Base-by-base conservation (phyloP, 2,797 vertebrate genomes). In the Gadopsis marmoratus region DNA sequence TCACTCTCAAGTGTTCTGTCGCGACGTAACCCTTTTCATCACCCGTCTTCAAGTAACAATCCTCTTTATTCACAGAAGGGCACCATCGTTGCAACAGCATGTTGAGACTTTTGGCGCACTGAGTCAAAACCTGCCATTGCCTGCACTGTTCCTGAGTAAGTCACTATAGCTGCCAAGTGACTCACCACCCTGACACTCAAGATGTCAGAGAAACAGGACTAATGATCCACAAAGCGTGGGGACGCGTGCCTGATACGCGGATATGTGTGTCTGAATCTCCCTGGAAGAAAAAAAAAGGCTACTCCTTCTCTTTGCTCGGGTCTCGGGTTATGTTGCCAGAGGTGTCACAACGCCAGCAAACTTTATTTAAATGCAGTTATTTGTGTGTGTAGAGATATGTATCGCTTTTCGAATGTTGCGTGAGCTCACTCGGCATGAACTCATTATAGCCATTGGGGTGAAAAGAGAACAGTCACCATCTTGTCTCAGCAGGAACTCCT, bases 131-230 rank as follows among this genome's bases (percentile, higher is more conserved):
- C 72, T 82, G 64, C 70, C 54, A 71, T 47, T 3, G 41, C 45
- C 41, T 72, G 48, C 31, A n/a, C 29, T 48, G 23, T 13, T 73
- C 55, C 65, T 2, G 4, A 68, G 55, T 79, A 62, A 86, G 61
- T 80, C 79, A 55, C 66, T 80, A 19, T 29, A 81, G 37, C 66
- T 82, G 79, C 74, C 76, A 78, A 78, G 66, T 85, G 86, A 83
- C 45, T 88, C 88, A 86, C 50, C 74, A 54, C 14, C 31, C 67
- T 69, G 37, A 66, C 63, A 72, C 78, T 81, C 83, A 54, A 65
- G 39, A 51, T 86, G 83, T 76, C 88, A 86, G 68, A 43, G 73
- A 62, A 77, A 53, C 43, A 65, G 60, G 58, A 74, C 59, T 86
- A 85, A 89, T 86, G 81, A 82, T 80, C 65, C 67, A 48, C 56